phyloP scores from a whole-genome alignment of 2,888 invertebrate genomes.

The Agrochola circellaris region DNA sequence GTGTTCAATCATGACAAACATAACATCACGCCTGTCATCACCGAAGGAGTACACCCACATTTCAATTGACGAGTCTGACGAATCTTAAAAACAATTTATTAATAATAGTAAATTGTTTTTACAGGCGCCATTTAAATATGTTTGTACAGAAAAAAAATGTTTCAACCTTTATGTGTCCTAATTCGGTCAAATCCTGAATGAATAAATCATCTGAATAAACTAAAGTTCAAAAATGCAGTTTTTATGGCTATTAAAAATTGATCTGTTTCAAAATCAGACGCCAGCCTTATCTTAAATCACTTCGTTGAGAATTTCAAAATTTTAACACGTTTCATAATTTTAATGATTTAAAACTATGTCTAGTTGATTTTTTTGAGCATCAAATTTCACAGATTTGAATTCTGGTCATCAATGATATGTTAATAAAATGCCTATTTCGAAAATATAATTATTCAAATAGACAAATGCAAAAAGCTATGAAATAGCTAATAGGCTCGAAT shows the following conservation, averaged over 20 bases:
- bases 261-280: constrained; percentile 5
- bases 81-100: too few relatives aligned
- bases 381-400: constrained; percentile 1
- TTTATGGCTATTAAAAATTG: not conserved
- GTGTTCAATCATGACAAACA: not conserved
- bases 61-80: not conserved
- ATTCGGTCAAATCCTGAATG: not conserved
- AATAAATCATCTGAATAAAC: not conserved
- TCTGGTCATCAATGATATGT: not conserved
- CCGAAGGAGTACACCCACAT: too few relatives aligned
- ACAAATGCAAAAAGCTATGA: too few relatives aligned
- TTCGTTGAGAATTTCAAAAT: constrained; percentile 10
- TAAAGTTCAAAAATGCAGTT: not conserved
- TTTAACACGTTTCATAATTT: not conserved
- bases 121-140: not conserved
- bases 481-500: not conserved
- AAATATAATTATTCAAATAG: not conserved
- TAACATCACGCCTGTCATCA: not conserved
- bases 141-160: not conserved
- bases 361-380: constrained; percentile 1
- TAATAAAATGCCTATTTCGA: constrained; percentile 3
- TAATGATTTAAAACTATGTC: not conserved
- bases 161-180: not conserved
- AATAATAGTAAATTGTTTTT: not conserved
- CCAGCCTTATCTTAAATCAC: constrained; percentile 12